These are phyloP conservation scores for Melopsittacus undulatus DNA, from an alignment of 2,797 vertebrate genomes.

Conservation along the genomic window DNA sequence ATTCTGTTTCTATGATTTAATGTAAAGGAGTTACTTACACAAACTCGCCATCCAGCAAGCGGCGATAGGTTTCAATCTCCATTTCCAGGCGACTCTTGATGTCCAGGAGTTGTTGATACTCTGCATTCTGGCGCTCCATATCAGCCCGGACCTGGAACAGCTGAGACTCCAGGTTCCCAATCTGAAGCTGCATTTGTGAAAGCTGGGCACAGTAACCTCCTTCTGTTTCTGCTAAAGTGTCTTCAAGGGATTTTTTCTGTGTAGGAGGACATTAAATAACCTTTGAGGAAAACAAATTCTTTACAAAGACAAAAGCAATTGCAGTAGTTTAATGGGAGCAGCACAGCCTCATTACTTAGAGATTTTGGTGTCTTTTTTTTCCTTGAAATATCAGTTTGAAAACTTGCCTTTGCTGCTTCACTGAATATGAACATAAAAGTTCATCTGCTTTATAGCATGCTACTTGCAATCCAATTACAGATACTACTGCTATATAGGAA, in stretches of 20 bases:
- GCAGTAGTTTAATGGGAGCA: neutral
- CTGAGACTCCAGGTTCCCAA: conserved; percentile 74
- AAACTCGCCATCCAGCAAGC: conserved; percentile 76
- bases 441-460: neutral
- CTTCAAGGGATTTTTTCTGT: conserved; percentile 81
- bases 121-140: conserved; percentile 66
- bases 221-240: conserved; percentile 75
- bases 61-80: conserved; percentile 79
- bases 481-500: neutral
- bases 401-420: neutral
- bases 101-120: conserved; percentile 77
- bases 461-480: neutral
- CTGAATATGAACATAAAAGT: neutral
- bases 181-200: conserved; percentile 74
- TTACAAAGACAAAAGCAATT: neutral
- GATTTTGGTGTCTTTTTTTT: neutral
- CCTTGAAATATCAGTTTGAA: neutral
- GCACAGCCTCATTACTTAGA: neutral
- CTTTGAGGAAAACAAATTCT: neutral
- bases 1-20: neutral
- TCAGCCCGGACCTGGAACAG: conserved; percentile 78
- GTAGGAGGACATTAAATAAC: neutral
- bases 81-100: conserved; percentile 79
- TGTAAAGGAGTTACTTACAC: conserved; percentile 21
- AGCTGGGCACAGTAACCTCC: conserved; percentile 74